Percentiles rank a stretch among this genome's conserved stretches.
phyloP scores from a whole-genome alignment of 1,140 invertebrate species.

The Drosophila parvula region DNA sequence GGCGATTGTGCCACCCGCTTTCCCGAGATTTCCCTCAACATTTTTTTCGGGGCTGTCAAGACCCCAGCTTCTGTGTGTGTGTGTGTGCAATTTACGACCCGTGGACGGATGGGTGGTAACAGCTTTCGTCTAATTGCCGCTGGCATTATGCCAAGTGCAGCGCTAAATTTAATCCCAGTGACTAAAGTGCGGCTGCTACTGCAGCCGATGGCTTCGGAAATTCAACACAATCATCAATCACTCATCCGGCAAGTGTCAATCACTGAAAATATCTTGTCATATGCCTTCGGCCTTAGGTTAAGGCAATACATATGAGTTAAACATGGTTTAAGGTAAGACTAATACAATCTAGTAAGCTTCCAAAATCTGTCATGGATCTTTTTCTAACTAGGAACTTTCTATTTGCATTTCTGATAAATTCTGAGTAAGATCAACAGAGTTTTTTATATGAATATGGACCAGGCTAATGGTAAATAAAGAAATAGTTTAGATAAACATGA shows the following conservation, averaged over 20 bases:
- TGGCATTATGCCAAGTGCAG: slow-evolving; percentile 61
- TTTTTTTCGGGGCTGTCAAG: slow-evolving; percentile 51
- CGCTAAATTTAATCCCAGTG: slow-evolving; percentile 28
- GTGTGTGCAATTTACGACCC: slow-evolving; percentile 58
- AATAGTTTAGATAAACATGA: background rate
- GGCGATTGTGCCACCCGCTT: slow-evolving; percentile 21
- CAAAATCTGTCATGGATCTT: background rate
- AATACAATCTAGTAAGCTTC: background rate
- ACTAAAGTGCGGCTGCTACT: slow-evolving; percentile 23
- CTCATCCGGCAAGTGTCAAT: slow-evolving; percentile 1
- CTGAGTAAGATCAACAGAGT: background rate
- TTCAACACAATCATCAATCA: slow-evolving; percentile 40
- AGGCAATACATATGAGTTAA: background rate
- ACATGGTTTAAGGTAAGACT: background rate
- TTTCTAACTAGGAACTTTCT: background rate
- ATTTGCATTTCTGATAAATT: background rate
- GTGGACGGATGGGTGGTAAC: slow-evolving; percentile 14
- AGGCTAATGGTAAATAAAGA: background rate
- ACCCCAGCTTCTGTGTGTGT: slow-evolving; percentile 27
- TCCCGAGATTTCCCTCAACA: slow-evolving; percentile 8
- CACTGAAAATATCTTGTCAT: background rate
- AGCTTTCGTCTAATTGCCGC: slow-evolving; percentile 68
- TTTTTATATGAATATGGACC: background rate
- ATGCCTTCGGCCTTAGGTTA: background rate
- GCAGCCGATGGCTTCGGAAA: slow-evolving; percentile 6